Evolutionary conservation across 2,888 invertebrate genomes (phyloP).

Genomic region (Synergus gifuensis): DNA sequence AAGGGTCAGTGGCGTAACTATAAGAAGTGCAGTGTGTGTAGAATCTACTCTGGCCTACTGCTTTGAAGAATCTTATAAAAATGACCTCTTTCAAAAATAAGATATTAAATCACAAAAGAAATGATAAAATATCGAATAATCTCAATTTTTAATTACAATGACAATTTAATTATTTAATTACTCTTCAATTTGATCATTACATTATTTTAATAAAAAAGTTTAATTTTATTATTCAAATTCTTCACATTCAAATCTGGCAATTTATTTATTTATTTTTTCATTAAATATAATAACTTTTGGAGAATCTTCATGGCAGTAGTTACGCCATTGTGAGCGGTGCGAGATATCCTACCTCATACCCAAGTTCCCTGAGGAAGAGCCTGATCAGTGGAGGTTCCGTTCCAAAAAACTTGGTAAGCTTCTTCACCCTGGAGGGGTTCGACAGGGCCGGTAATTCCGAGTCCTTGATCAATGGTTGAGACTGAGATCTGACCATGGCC

Average conservation of each 20-base stretch:
- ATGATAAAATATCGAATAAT: background rate
- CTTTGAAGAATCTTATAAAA: slow-evolving; percentile 14
- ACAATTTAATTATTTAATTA: background rate
- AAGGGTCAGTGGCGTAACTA: background rate
- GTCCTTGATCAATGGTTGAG: slow-evolving; percentile 80
- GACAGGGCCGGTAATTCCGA: slow-evolving; percentile 86
- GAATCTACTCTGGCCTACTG: slow-evolving; percentile 2
- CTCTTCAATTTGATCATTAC: background rate
- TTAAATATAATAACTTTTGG: background rate
- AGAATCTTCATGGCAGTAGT: slow-evolving; percentile 36
- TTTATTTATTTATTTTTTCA: background rate
- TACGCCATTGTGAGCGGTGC: slow-evolving; percentile 27
- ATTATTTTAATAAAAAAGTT: background rate
- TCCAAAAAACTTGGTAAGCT: slow-evolving; percentile 95
- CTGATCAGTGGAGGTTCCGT: slow-evolving; percentile 94
- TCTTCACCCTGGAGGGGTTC: slow-evolving; percentile 91
- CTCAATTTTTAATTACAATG: background rate
- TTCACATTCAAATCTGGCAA: background rate
- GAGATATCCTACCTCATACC: slow-evolving; percentile 87
- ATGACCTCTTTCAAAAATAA: background rate
- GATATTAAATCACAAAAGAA: background rate
- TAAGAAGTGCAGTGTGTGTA: slow-evolving; percentile 24
- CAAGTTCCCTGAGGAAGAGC: slow-evolving; percentile 92
- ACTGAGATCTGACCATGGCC: slow-evolving; percentile 83
- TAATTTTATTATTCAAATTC: background rate